Conservation (phyloP, 2,113 vertebrate genomes). For the Eclectus roratus region DNA sequence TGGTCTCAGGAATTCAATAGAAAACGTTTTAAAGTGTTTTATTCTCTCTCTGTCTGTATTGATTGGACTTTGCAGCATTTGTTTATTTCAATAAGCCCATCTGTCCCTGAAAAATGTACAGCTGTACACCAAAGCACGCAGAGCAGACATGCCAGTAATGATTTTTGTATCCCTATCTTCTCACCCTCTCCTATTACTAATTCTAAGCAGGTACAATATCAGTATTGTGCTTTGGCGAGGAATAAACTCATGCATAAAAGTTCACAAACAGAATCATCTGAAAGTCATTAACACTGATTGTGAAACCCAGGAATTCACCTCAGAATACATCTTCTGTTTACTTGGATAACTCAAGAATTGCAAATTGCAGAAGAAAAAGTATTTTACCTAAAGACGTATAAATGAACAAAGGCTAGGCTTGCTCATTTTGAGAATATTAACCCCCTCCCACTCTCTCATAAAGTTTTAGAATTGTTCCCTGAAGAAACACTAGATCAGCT, state of each 20-base stretch:
- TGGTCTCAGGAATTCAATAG: constrained; percentile 30
- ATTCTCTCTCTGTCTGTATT: constrained; percentile 16
- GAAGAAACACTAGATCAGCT: neutral
- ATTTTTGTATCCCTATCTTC: constrained; percentile 41
- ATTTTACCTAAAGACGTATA: constrained; percentile 47
- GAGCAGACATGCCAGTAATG: constrained; percentile 46
- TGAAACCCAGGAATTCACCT: constrained; percentile 4
- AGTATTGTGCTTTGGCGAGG: constrained; percentile 30
- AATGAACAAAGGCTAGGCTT: neutral
- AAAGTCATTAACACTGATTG: constrained; percentile 27
- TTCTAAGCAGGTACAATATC: constrained; percentile 66
- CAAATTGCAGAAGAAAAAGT: constrained; percentile 23
- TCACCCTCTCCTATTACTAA: constrained; percentile 13
- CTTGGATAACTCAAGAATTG: neutral
- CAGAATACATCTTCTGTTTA: constrained; percentile 25
- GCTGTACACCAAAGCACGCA: constrained; percentile 25
- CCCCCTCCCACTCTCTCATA: neutral
- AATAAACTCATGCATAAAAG: constrained; percentile 26
- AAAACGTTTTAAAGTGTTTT: constrained; percentile 50
- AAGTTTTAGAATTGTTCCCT: constrained; percentile 15
- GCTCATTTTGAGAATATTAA: constrained; percentile 11
- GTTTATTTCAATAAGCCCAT: constrained; percentile 61
- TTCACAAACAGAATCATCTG: constrained; percentile 37
- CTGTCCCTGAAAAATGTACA: constrained; percentile 52
- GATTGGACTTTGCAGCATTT: constrained; percentile 60